Evolutionary conservation across 2,113 vertebrate species (phyloP).

Genomic region (western clawed frog (Xenopus tropicalis)): UCB_Xtro_10.0 CM004444.2:114409001-114409500

Average conservation of each 20-base stretch:
- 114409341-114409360: neutral
- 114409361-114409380: too few species aligned
- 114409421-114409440: too few species aligned
- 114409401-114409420: too few species aligned
- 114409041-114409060: slow-evolving; percentile 1
- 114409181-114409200: neutral
- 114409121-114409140: slow-evolving; percentile 1
- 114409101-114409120: slow-evolving; percentile 11
- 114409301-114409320: neutral
- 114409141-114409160: slow-evolving; percentile 12
- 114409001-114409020: neutral
- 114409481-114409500: too few species aligned
- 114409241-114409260: too few species aligned
- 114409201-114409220: neutral
- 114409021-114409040: slow-evolving; percentile 8
- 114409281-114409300: too few species aligned
- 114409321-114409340: neutral
- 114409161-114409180: neutral
- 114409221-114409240: too few species aligned
- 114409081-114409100: slow-evolving; percentile 1
- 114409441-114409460: too few species aligned
- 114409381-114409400: too few species aligned
- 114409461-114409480: too few species aligned
- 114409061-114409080: slow-evolving; percentile 5
- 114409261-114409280: too few species aligned